Base-by-base conservation (phyloP, 2,888 invertebrate genomes). In the Euplexia lucipara region DNA sequence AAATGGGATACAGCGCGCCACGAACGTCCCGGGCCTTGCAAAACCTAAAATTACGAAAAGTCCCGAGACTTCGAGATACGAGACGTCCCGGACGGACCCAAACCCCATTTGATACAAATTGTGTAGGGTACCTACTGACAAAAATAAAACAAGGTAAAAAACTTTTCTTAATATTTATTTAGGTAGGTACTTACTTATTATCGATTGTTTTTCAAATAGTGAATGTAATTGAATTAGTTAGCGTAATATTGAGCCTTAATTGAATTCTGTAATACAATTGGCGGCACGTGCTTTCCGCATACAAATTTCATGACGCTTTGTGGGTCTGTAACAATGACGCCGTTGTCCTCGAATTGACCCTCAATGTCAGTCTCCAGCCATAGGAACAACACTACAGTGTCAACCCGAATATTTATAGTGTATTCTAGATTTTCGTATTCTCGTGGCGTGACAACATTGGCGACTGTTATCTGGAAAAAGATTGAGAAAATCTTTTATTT, bases 321-420 rank as follows among this genome's bases (percentile, higher is more conserved):
- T 1, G 88, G 81, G 16, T 89, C 84, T 0, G 94, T 92, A 48
- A 96, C 83, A 10, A 96, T 93, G 34, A 98, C 97, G 0, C 98
- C 98, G 89, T 98, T 98, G 78, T 97, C 97, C 1, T 97, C 96
- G 88, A 98, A 98, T 64, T 90, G 92, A 1, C 98, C 98, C 12
- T 84, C 87, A 42, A 93, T 85, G 4, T 88, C 89, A 0, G 96
- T 87, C 72, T 97, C 97, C 22, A 97, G 87, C 97, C 97, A 97
- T 1, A 97, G 96, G 88, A 97, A 98, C 8, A 97, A 90, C 0
- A 97, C 96, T 37, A 97, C 92, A 2, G 93, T 92, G 71, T 96
- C 93, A 0, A 96, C 88, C 47, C 75, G 78, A 9, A 94, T 83
- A 34, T 86, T 84, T 10, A 95, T 82, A 2, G 75, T 59, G 76